Conservation (phyloP, 2,797 vertebrate genomes). For the Tympanoctomys barrerae region DNA sequence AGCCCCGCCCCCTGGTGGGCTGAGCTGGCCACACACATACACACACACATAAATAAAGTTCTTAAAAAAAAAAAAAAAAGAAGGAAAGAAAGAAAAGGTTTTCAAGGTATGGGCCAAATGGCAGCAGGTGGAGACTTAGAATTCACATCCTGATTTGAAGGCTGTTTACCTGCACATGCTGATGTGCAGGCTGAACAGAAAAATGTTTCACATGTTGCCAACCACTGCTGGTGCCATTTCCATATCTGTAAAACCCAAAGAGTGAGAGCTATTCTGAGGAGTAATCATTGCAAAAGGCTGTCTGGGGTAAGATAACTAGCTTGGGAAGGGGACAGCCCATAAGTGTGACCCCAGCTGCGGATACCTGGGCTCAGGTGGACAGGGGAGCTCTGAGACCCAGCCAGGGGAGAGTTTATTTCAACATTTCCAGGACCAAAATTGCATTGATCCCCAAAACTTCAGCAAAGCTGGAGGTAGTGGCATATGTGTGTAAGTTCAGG, state of each 20-base stretch:
- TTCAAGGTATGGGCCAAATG: too few species aligned
- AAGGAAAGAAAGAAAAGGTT: not conserved
- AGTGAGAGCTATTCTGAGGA: not conserved
- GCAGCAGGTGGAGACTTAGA: not conserved
- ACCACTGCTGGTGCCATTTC: too few species aligned
- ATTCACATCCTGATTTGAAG: not conserved
- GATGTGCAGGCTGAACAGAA: not conserved
- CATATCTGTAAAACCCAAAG: not conserved
- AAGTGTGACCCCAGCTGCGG: not conserved
- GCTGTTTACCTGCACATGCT: fast-evolving
- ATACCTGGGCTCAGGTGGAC: not conserved
- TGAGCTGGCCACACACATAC: too few species aligned
- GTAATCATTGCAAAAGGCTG: not conserved
- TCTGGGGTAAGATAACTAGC: not conserved
- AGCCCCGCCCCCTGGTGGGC: too few species aligned
- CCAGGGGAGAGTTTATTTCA: not conserved
- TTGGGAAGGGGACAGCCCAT: not conserved
- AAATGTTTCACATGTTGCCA: fast-evolving
- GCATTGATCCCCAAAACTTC: not conserved
- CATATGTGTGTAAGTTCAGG: not conserved
- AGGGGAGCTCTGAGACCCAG: not conserved
- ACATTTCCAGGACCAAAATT: not conserved
- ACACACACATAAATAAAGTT: too few species aligned
- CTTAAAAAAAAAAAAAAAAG: too few species aligned
- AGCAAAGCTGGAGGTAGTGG: not conserved